Percentiles rank a stretch among this genome's conserved stretches.
phyloP scores from a whole-genome alignment of 1,140 invertebrate genomes.

The Doryteuthis pealeii region DNA sequence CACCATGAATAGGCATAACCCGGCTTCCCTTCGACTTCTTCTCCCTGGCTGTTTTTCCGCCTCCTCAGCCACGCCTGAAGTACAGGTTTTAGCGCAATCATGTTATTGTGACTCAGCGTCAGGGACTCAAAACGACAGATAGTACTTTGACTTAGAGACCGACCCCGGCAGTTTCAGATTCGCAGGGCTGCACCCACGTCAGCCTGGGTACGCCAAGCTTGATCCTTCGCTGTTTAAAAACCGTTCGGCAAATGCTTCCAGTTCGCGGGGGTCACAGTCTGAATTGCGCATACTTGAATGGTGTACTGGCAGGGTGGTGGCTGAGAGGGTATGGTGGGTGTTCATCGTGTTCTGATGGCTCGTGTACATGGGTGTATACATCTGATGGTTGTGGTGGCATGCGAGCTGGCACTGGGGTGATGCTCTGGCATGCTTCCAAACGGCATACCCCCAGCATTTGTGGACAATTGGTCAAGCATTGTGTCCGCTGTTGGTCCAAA shows the following conservation, averaged over 20 bases:
- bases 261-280: slow-evolving; percentile 88
- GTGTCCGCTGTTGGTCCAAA: slow-evolving; percentile 53
- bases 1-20: slow-evolving; percentile 57
- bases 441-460: slow-evolving; percentile 44
- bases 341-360: slow-evolving; percentile 71
- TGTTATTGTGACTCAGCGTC: slow-evolving; percentile 98
- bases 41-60: slow-evolving; percentile 70
- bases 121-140: slow-evolving; percentile 95
- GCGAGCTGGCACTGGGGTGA: slow-evolving; percentile 59
- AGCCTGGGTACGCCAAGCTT: slow-evolving; percentile 98
- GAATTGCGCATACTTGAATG: slow-evolving; percentile 69
- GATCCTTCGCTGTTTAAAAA: slow-evolving; percentile 98
- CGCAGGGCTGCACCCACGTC: slow-evolving; percentile 95
- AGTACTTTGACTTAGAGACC: slow-evolving; percentile 97
- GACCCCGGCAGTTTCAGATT: slow-evolving; percentile 98
- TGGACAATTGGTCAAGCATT: slow-evolving; percentile 54
- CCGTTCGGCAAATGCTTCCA: slow-evolving; percentile 97
- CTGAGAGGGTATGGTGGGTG: slow-evolving; percentile 29
- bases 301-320: slow-evolving; percentile 75
- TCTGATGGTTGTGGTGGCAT: slow-evolving; percentile 71
- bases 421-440: slow-evolving; percentile 49
- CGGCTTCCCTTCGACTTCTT: slow-evolving; percentile 41
- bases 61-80: slow-evolving; percentile 97
- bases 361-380: slow-evolving; percentile 46
- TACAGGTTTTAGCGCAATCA: slow-evolving; percentile 99